Base-by-base conservation (phyloP, 2,797 vertebrate genomes). In the Catostomus latipinnis region DNA sequence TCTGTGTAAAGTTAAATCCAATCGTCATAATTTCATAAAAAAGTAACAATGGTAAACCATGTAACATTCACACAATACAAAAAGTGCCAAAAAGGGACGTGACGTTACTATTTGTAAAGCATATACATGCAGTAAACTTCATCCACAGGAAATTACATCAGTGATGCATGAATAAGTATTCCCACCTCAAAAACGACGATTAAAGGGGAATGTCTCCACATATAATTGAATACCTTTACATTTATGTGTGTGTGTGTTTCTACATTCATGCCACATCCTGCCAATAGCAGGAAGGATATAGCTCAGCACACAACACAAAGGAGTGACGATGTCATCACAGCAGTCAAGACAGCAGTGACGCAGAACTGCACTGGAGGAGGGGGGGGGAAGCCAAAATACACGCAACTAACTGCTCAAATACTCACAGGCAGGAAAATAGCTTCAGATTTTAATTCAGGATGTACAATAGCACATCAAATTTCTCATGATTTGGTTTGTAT, bases 321-420 rank as follows among this genome's bases (percentile, higher is more conserved):
- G 43, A 54, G 34, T 73, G 49, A 74, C 78, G 74, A 81, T 46
- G 66, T 78, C 78, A 81, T 81, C 82, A 83, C 74, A 76, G 73
- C 78, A 65, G 82, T 70, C 78, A 52, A 56, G 71, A 80, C 34
- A 60, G 45, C n/a, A 49, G 34, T 80, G 78, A 83, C 69, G 78
- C 74, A 81, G 50, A 76, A 68, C 14, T 14, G 14, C 69, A 78
- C 82, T 58, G 79, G 11, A 75, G 72, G 82, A 66, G 63, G 10
- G 48, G 10, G 48, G 52, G 14, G 4, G 2, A 66, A 52, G 53
- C 74, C 52, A 60, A 58, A 62, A 75, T 13, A 61, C 63, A 77
- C 73, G 48, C 22, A 22, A 22, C 22, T 22, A 22, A 22, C 22
- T 22, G 22, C 8, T 34, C 34, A 34, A 34, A 61, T 8, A 10